Evolutionary conservation across 2,113 vertebrate species (phyloP).

Genomic region (Rhabdomys dilectus): DNA sequence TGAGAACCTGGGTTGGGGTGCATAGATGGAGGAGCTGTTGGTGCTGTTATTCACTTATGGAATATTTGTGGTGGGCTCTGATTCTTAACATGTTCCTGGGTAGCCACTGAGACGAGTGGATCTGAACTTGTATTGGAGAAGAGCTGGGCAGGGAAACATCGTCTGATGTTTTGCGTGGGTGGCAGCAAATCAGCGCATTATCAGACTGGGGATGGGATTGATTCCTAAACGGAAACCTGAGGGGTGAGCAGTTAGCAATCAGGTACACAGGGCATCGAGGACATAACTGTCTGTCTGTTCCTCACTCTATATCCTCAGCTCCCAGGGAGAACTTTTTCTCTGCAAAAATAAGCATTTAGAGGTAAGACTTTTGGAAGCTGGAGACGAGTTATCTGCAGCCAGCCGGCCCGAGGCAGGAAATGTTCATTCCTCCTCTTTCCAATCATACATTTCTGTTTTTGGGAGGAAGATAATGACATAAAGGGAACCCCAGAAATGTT

Average conservation of each 20-base stretch:
- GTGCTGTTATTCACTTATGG: background rate
- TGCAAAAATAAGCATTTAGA: constrained; percentile 49
- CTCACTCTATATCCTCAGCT: background rate
- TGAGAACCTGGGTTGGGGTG: background rate
- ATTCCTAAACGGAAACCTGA: background rate
- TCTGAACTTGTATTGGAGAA: background rate
- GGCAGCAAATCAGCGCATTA: background rate
- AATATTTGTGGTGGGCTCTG: background rate
- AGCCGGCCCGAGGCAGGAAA: constrained; percentile 59
- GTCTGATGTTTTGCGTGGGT: background rate
- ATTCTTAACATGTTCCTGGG: background rate
- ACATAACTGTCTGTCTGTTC: background rate
- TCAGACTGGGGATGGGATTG: background rate
- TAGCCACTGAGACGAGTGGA: background rate
- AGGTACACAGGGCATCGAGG: background rate
- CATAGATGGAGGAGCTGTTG: background rate
- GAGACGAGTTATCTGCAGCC: constrained; percentile 67
- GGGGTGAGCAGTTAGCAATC: background rate
- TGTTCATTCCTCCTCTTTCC: constrained; percentile 53
- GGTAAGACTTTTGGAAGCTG: constrained; percentile 60
- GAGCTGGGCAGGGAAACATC: background rate
- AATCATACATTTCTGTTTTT: constrained; percentile 6
- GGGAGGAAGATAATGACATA: background rate
- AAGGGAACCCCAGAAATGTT: constrained; percentile 66
- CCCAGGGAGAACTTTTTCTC: background rate